Evolutionary conservation across 2,113 vertebrate species (phyloP).

Genomic region (Ceratotherium simum): DNA sequence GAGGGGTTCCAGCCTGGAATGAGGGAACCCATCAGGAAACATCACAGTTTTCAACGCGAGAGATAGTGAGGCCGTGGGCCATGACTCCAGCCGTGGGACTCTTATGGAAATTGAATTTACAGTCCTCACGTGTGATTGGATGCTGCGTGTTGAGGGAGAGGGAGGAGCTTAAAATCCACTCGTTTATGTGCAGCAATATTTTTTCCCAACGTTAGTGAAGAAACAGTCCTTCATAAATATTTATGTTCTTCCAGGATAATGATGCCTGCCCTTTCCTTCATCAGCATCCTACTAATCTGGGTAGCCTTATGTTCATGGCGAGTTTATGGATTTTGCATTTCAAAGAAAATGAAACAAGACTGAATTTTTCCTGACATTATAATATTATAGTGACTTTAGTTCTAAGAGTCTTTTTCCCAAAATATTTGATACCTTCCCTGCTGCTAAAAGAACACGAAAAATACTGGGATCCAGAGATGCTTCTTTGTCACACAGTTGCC

Average conservation of each 20-base stretch:
- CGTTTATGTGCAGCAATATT: not conserved
- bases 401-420: not conserved
- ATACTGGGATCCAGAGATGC: not conserved
- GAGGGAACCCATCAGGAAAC: not conserved
- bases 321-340: not conserved
- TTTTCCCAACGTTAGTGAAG: not conserved
- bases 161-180: not conserved
- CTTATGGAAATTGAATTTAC: not conserved
- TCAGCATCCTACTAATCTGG: not conserved
- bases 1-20: not conserved
- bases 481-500: not conserved
- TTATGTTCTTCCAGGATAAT: not conserved
- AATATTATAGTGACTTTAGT: not conserved
- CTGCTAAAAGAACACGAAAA: not conserved
- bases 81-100: fast-evolving
- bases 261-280: fast-evolving
- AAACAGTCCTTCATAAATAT: not conserved
- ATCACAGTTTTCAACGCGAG: not conserved
- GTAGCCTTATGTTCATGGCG: not conserved
- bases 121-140: not conserved
- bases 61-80: not conserved
- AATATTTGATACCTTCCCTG: not conserved
- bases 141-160: fast-evolving
- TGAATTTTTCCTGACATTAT: not conserved
- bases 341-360: not conserved